Conservation (phyloP, 2,888 invertebrate genomes). For the Rosalia funebris region DNA sequence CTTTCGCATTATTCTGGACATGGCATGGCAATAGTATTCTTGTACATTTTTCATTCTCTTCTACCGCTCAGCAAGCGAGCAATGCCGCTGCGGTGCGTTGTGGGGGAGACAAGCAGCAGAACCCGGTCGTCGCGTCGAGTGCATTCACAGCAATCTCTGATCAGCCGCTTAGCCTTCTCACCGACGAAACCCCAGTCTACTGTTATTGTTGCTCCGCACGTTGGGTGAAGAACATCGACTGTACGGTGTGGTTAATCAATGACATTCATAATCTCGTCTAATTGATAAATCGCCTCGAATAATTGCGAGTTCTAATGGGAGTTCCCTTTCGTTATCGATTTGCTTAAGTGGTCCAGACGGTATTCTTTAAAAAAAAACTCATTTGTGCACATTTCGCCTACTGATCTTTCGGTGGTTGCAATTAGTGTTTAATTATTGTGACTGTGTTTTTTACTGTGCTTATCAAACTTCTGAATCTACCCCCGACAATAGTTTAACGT, state of each 20-base stretch:
- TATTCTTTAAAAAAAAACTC: not conserved
- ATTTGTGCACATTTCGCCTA: not conserved
- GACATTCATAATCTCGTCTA: not conserved
- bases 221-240: slow-evolving; percentile 41
- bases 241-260: slow-evolving; percentile 4
- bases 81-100: slow-evolving; percentile 44
- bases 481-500: not conserved
- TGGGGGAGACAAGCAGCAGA: slow-evolving; percentile 55
- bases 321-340: not conserved
- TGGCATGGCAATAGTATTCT: slow-evolving; percentile 1
- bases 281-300: not conserved
- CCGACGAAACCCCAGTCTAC: slow-evolving; percentile 34
- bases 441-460: not conserved
- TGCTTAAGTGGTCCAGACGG: not conserved
- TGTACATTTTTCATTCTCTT: slow-evolving; percentile 47
- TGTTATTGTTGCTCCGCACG: slow-evolving; percentile 51
- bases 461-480: not conserved
- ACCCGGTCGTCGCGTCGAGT: slow-evolving; percentile 58
- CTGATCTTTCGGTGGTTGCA: not conserved
- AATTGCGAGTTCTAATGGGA: not conserved
- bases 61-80: slow-evolving; percentile 45
- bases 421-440: not conserved
- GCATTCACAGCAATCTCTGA: slow-evolving; percentile 60
- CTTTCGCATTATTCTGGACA: not conserved
- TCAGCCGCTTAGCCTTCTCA: slow-evolving; percentile 45